Base-by-base conservation (phyloP, 2,797 vertebrate species). In the Telmatherina bonti region DNA sequence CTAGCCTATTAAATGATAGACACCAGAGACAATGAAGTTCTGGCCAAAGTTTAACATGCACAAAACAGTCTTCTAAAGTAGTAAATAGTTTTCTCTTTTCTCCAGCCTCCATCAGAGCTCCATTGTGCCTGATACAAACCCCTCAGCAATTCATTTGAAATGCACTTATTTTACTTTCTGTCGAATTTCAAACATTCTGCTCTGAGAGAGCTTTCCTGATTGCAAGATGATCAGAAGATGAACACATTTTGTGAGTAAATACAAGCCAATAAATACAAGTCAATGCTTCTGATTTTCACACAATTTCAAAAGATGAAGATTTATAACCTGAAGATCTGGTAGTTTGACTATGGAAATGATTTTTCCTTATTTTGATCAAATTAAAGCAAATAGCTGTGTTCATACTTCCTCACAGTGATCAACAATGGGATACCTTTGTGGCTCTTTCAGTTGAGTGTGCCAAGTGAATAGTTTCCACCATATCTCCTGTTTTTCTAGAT, bases 1-100 rank as follows among this genome's bases (percentile, higher is more conserved):
- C 88, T 90, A 90, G 92, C 91, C 94, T 93, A 93, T 94, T 93
- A 92, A 93, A 94, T 94, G 94, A 95, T 94, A 93, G 96, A 95
- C 94, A 93, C 82, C 88, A 91, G 93, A 96, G 93, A 96, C 96
- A 97, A 96, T 95, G 83, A 92, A 90, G 88, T 90, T 90, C 91
- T 85, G 92, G 92, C 88, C 92, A 93, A 93, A 94, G 92, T 93
- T 94, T 93, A 94, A 94, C 92, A 92, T 91, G 91, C 90, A 91
- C 87, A 90, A 91, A 92, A 92, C 92, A 91, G 85, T 92, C 87
- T 84, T 88, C 89, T 81, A 69, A 73, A 85, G 92, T 90, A 93
- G 93, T 92, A 93, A 94, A 94, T 94, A 93, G 89, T 92, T 87
- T 89, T 89, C 85, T 91, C 85, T 90, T 90, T 89, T 92, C 68